phyloP scores from a whole-genome alignment of 2,797 vertebrate species.

The Staurois parvus region DNA sequence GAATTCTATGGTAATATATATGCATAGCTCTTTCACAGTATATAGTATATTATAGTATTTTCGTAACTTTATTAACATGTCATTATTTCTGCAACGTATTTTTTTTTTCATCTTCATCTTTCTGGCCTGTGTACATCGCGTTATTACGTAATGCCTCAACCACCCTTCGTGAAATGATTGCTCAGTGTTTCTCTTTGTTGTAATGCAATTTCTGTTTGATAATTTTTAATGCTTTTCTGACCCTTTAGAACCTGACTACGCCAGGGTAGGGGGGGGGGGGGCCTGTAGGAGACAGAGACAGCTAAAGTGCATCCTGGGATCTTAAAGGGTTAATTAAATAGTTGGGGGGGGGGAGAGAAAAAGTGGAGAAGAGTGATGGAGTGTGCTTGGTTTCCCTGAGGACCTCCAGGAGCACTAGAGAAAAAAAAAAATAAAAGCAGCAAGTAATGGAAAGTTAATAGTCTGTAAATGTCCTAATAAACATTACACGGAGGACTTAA shows the following conservation, averaged over 20 bases:
- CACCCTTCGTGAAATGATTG: not conserved
- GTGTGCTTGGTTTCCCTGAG: conserved; percentile 29
- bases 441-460: conserved; percentile 55
- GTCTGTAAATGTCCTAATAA: conserved; percentile 49
- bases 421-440: conserved; percentile 29
- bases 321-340: conserved; percentile 53
- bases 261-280: not conserved
- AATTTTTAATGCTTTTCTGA: not conserved
- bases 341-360: not conserved
- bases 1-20: not conserved
- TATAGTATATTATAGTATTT: not conserved
- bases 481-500: conserved; percentile 23
- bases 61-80: not conserved
- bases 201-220: conserved; percentile 30
- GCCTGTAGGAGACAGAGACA: conserved; percentile 7
- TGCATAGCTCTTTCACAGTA: not conserved
- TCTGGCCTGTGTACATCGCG: not conserved
- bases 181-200: conserved; percentile 2
- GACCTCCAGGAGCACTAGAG: conserved; percentile 32
- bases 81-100: not conserved
- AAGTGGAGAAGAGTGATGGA: conserved; percentile 20
- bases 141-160: conserved; percentile 34
- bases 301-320: not conserved
- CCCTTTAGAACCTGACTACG: not conserved
- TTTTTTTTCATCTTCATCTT: not conserved